Evolutionary conservation across 1,140 invertebrate genomes (phyloP).

Genomic region (Hylaeus anthracinus): DNA sequence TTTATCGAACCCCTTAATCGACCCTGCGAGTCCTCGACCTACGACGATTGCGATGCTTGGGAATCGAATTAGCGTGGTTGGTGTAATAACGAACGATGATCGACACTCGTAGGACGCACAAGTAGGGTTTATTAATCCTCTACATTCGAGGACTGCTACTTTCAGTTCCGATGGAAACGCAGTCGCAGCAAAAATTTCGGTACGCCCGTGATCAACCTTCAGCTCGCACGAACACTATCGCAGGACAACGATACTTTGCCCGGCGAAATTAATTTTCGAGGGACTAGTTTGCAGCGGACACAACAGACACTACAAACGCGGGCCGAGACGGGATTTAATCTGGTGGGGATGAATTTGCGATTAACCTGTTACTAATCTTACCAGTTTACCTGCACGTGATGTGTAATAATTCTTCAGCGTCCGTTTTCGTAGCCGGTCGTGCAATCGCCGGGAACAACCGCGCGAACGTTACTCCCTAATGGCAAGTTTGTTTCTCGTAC

Average conservation of each 20-base stretch:
- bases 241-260: not conserved
- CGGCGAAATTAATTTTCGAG: conserved; percentile 34
- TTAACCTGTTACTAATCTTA: conserved; percentile 43
- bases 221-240: not conserved
- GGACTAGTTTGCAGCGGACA: conserved; percentile 39
- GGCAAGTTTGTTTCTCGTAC: conserved; percentile 32
- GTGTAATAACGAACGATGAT: too few species aligned
- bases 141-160: not conserved
- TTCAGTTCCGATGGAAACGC: too few species aligned
- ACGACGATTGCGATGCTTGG: too few species aligned
- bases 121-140: too few species aligned
- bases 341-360: conserved; percentile 21
- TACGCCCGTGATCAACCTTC: not conserved
- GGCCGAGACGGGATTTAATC: conserved; percentile 16
- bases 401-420: conserved; percentile 39
- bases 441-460: conserved; percentile 26
- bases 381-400: conserved; percentile 38
- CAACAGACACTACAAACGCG: conserved; percentile 29
- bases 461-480: conserved; percentile 23
- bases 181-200: not conserved
- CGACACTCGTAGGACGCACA: too few species aligned
- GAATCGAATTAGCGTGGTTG: too few species aligned
- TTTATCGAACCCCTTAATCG: not conserved
- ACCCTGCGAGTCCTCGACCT: too few species aligned
- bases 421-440: conserved; percentile 10